Evolutionary conservation across 2,888 invertebrate genomes (phyloP).

Genomic region (Sinotaia quadrata): DNA sequence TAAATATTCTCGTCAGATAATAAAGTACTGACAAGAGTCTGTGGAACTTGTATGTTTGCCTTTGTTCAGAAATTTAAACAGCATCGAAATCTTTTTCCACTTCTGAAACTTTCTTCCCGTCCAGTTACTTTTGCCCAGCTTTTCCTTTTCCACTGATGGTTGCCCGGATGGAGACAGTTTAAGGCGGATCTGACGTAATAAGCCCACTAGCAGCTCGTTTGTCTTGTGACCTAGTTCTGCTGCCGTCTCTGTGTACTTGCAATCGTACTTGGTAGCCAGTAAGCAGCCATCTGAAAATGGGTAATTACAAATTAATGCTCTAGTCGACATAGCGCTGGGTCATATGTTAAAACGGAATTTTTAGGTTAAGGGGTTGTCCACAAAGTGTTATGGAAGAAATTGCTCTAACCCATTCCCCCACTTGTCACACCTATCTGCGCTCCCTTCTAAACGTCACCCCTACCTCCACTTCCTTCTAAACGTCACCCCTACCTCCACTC

Average conservation of each 20-base stretch:
- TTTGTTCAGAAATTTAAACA: conserved; percentile 9
- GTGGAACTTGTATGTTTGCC: not conserved
- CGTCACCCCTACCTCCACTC: no score
- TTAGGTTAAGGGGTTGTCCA: no score
- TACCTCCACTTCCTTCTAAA: no score
- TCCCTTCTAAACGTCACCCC: no score
- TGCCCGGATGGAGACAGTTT: conserved; percentile 72
- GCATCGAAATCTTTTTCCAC: conserved; percentile 10
- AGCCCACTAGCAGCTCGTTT: conserved; percentile 93
- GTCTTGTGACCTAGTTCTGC: conserved; percentile 97
- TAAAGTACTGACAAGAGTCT: no score
- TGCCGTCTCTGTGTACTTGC: conserved; percentile 94
- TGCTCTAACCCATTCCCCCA: no score
- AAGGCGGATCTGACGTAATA: conserved; percentile 89
- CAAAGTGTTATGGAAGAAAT: no score
- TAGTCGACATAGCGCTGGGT: no score
- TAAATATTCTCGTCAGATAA: no score
- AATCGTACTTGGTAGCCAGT: conserved; percentile 75
- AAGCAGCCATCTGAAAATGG: conserved; percentile 50
- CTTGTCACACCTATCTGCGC: no score
- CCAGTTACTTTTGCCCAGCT: not conserved
- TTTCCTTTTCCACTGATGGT: not conserved
- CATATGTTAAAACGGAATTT: no score
- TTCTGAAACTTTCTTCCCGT: not conserved
- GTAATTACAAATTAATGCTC: no score